Base-by-base conservation (phyloP, 2,113 vertebrate species). In the Pangasianodon hypophthalmus region DNA sequence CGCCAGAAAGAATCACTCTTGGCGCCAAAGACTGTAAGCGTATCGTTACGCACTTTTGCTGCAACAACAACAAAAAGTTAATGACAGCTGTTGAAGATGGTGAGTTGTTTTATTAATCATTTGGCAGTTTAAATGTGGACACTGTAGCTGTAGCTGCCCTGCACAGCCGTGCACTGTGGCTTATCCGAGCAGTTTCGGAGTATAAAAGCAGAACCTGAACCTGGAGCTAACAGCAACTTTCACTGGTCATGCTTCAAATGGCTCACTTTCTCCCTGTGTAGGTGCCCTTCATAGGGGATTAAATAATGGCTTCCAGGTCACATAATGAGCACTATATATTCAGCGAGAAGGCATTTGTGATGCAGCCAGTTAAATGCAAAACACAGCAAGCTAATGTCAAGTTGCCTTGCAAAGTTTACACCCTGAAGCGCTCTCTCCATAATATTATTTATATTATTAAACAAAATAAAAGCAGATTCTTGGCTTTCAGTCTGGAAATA, bases 21-120 rank as follows among this genome's bases (percentile, higher is more conserved):
- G 94, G 96, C 96, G 96, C 96, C 96, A 96, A 96, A 89, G 90
- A 5, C 84, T 92, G 73, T n/a, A 82, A 54, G 29, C 58, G 46
- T 50, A 67, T 67, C 58, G 41, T 92, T 29, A 84, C 85, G 86
- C 67, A 85, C 75, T 41, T 41, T 80, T 87, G n/a, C 52, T 84
- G 0, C 6, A 0, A 56, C 73, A 90, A n/a, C 73, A 37, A 77
- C 16, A 58, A 89, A 41, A 50, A 88, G 71, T 81, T 58, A 1
- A 41, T 89, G 88, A 69, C 83, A 88, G 77, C 50, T 41, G 62
- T 56, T 41, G 4, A 87, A 80, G 21, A 94, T 96, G 96, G 96
- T 96, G 73, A 92, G 92, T 91, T 26, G 0, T 71, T 60, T 79
- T 62, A n/a, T 18, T 29, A 3, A 16, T 18, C 32, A 21, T 73